Conservation (phyloP, 2,113 vertebrate genomes). For the Syngnathus floridae region DNA sequence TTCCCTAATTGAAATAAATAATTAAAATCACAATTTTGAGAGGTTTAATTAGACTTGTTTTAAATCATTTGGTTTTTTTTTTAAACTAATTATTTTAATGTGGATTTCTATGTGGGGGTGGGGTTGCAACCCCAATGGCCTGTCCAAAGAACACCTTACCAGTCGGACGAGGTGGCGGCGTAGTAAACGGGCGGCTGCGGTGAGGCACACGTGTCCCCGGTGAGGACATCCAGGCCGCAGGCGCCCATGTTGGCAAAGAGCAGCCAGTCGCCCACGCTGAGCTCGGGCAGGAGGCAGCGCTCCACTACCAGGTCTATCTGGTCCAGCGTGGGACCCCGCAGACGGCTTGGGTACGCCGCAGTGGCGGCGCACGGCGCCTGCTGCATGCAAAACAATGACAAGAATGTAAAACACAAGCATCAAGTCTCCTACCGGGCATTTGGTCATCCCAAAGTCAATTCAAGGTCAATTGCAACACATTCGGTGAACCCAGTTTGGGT, state of each 20-base stretch:
- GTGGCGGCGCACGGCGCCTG: constrained; percentile 65
- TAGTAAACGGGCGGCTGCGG: constrained; percentile 84
- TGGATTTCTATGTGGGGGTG: not conserved
- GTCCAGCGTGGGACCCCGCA: constrained; percentile 93
- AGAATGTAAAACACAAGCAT: no score
- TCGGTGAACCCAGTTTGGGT: no score
- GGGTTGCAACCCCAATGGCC: not conserved
- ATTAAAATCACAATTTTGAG: not conserved
- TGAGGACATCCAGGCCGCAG: constrained; percentile 74
- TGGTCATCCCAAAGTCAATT: no score
- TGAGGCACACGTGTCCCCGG: constrained; percentile 70
- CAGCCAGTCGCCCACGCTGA: constrained; percentile 93
- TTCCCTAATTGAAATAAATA: not conserved
- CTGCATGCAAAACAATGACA: constrained; percentile 26
- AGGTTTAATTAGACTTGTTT: no score
- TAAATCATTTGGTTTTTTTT: no score
- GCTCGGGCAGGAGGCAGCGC: constrained; percentile 86
- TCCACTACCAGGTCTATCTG: constrained; percentile 91
- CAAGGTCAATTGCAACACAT: no score
- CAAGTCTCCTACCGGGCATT: no score
- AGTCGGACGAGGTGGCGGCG: constrained; percentile 85
- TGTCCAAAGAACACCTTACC: constrained; percentile 68
- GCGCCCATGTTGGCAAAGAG: constrained; percentile 92
- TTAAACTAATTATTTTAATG: not conserved
- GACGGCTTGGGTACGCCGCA: constrained; percentile 85